phyloP scores from a whole-genome alignment of 2,113 vertebrate genomes.

The Oxygymnocypris stewartii region DNA sequence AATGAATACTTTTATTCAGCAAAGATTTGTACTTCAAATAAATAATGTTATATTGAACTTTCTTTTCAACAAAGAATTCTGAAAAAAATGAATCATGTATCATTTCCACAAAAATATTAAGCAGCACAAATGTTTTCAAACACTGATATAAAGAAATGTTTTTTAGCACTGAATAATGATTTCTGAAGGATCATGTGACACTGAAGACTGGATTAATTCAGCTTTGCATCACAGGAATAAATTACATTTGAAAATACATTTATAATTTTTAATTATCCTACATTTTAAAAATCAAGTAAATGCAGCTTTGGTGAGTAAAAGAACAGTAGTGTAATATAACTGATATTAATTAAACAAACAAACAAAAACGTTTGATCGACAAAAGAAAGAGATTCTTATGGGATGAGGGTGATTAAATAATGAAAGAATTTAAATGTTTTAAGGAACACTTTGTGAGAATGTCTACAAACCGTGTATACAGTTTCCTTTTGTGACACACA shows the following conservation, averaged over 20 bases:
- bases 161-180: background rate
- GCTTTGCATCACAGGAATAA: background rate
- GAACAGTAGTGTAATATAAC: background rate
- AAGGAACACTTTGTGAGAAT: background rate
- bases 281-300: background rate
- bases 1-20: no score
- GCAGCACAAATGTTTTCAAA: background rate
- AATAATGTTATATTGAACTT: no score
- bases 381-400: background rate
- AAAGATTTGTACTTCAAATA: no score
- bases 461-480: background rate
- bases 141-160: background rate
- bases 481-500: conserved; percentile 7
- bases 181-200: background rate
- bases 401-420: background rate
- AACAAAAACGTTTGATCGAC: no score
- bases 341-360: background rate
- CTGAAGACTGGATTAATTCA: background rate
- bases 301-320: background rate
- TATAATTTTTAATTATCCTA: background rate
- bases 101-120: background rate
- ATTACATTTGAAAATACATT: background rate
- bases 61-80: background rate
- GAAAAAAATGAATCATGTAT: background rate
- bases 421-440: background rate